A percentile compares a stretch with the other conserved stretches of the same genome.
phyloP scores from a whole-genome alignment of 2,113 vertebrate species.

The Dicerorhinus sumatrensis region DNA sequence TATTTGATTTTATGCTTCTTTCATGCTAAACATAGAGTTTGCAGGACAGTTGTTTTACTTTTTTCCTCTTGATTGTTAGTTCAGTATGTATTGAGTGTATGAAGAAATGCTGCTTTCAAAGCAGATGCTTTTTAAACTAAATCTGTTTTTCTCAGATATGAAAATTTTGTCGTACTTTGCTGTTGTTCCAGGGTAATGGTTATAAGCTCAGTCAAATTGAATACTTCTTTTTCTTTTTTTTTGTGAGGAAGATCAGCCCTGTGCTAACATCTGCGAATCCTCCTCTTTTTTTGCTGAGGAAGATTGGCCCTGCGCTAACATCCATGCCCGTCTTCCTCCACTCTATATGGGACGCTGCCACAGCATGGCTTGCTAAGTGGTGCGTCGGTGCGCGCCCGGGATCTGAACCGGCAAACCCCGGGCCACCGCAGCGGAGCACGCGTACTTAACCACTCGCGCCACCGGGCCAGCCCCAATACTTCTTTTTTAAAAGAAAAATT shows the following conservation, averaged over 20 bases:
- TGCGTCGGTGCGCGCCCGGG: too few species aligned
- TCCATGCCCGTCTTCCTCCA: too few species aligned
- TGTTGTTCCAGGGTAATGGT: not conserved
- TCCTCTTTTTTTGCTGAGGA: too few species aligned
- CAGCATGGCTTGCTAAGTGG: too few species aligned
- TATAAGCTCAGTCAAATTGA: not conserved
- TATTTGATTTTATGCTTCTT: conserved; percentile 41
- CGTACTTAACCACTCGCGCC: too few species aligned
- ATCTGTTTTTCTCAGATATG: not conserved
- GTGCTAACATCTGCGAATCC: too few species aligned
- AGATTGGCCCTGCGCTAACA: too few species aligned
- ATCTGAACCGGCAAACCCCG: too few species aligned
- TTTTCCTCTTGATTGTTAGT: not conserved
- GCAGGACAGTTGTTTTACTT: not conserved
- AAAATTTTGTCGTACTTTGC: not conserved
- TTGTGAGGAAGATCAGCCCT: too few species aligned
- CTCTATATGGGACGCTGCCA: too few species aligned
- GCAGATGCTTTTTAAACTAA: not conserved
- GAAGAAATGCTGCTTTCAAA: not conserved
- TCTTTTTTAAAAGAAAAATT: not conserved
- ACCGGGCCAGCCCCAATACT: too few species aligned
- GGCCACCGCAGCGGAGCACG: too few species aligned
- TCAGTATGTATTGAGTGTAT: not conserved
- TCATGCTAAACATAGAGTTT: not conserved
- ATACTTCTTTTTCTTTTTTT: not conserved